Evolutionary conservation across 1,140 invertebrate species (phyloP), one percentile per base, ranked within the genome.

Genomic region (Anthonomus grandis): DNA sequence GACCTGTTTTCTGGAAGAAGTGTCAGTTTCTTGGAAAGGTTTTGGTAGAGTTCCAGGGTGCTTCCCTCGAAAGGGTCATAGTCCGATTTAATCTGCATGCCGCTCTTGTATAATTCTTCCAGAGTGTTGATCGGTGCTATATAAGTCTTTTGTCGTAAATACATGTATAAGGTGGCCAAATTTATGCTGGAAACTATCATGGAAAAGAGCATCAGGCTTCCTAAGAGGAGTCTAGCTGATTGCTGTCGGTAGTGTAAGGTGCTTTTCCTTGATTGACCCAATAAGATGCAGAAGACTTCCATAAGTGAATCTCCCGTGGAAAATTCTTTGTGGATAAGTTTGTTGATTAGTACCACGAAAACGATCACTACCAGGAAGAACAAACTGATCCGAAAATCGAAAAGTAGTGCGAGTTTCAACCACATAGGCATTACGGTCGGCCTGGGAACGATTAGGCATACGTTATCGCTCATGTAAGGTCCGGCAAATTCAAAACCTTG

Each of bases 381-480:
- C n/a, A 8, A 3, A 8, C 24, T 19, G 8, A 31, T 15, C 5
- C n/a, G 21, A 2, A 2, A 2, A 38, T 38, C n/a, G 4, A 51
- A 38, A 8, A 51, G 9, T 2, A 13, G 3, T 24, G 19, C 50
- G 22, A 24, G 15, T 24, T 38, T 23, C 23, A 51, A 18, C 48
- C 56, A 50, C 4, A 15, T 51, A 15, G 56, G 56, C 9, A 58
- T 15, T 2, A 23, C 17, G 4, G 4, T 4, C 18, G 56, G 22
- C 46, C 51, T 58, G 25, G 18, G 4, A 1, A 45, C 47, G 4
- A 58, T 12, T 22, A 51, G 15, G 22, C 56, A 58, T 1, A 58
- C 41, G 2, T 51, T 27, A 25, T 58, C 56, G 21, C 15, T 23
- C 19, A 23, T 45, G 22, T 38, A 44, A n/a, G 9, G n/a, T 4